Evolutionary conservation across 2,888 invertebrate species (phyloP).

Genomic region (Eilema depressum): DNA sequence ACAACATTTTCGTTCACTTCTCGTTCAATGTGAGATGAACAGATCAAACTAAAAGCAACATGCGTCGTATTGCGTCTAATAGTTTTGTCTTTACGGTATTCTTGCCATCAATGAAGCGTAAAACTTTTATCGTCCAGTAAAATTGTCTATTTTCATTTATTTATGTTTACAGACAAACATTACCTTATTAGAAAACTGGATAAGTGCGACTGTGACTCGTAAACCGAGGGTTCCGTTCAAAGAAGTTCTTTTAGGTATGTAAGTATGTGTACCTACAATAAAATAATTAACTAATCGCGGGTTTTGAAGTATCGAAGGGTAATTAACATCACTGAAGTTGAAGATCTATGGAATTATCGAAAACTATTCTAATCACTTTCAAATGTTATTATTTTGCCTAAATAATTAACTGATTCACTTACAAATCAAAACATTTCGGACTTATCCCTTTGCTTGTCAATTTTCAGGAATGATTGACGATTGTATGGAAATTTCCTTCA

Average conservation of each 20-base stretch:
- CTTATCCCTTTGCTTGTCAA: background rate
- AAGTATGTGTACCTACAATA: no score
- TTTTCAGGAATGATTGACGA: background rate
- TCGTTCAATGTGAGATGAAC: no score
- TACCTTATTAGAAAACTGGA: constrained; percentile 2
- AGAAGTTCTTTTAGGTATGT: background rate
- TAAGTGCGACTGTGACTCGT: background rate
- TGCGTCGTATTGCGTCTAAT: no score
- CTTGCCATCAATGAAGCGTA: constrained; percentile 11
- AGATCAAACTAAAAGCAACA: background rate
- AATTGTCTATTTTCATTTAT: constrained; percentile 9
- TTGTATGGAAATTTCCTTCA: background rate
- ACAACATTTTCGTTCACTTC: no score
- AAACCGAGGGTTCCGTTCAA: background rate
- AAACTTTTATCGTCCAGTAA: constrained; percentile 9
- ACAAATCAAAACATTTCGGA: background rate
- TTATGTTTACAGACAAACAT: constrained; percentile 14
- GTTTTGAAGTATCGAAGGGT: no score
- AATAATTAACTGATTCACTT: background rate
- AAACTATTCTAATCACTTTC: no score
- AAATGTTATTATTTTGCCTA: no score
- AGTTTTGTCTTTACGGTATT: constrained; percentile 7
- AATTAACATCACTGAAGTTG: no score
- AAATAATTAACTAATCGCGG: no score
- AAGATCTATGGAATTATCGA: no score